Evolutionary conservation across 2,888 invertebrate species (phyloP).

Genomic region (Tetheella fluctuosa): DNA sequence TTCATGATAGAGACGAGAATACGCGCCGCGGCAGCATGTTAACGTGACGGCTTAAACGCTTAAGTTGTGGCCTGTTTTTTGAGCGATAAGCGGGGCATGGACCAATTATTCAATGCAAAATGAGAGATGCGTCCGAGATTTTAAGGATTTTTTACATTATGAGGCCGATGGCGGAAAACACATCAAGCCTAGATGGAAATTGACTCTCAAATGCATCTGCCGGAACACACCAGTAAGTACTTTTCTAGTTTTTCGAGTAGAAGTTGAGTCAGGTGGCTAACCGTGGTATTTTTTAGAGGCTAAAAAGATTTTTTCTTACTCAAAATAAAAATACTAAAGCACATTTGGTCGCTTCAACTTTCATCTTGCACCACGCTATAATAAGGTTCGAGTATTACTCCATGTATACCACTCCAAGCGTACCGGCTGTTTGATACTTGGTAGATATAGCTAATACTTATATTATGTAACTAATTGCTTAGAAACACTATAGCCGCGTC

Average conservation of each 20-base stretch:
- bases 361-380: slow-evolving; percentile 20
- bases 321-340: neutral
- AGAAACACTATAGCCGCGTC: slow-evolving; percentile 13
- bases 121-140: no score
- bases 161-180: no score
- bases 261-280: no score
- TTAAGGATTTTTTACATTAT: no score
- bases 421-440: slow-evolving; percentile 50
- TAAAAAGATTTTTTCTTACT: no score
- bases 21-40: slow-evolving; percentile 61
- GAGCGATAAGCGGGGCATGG: slow-evolving; percentile 17
- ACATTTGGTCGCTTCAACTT: slow-evolving; percentile 7
- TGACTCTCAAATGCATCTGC: no score
- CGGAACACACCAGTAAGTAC: no score
- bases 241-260: no score
- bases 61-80: slow-evolving; percentile 39
- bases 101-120: no score
- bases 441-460: slow-evolving; percentile 22
- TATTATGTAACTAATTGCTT: slow-evolving; percentile 24
- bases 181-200: no score
- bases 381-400: slow-evolving; percentile 54
- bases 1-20: slow-evolving; percentile 67
- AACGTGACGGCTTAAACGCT: slow-evolving; percentile 66
- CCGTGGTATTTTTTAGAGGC: no score
- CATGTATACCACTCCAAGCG: slow-evolving; percentile 51